phyloP scores from a whole-genome alignment of 2,797 vertebrate genomes.

The Oryzias sinensis region DNA sequence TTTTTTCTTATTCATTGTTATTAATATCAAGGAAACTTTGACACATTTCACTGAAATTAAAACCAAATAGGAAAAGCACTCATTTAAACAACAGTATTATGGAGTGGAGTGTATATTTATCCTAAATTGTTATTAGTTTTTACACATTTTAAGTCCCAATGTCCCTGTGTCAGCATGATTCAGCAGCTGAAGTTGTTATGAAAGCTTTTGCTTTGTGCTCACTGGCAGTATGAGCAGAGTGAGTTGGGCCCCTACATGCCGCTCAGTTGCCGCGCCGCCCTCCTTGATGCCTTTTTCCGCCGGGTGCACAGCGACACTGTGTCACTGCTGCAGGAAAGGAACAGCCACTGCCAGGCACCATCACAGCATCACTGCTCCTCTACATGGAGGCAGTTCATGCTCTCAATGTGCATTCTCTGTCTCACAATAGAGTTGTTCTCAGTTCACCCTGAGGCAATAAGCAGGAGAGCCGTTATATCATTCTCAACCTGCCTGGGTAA shows the following conservation, averaged over 20 bases:
- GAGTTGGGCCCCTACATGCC: slow-evolving; percentile 30
- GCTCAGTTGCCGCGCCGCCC: slow-evolving; percentile 20
- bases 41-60: no score
- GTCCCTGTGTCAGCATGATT: background rate
- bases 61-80: no score
- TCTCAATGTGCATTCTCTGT: slow-evolving; percentile 3
- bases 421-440: slow-evolving; percentile 17
- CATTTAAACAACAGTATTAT: no score
- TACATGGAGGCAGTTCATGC: slow-evolving; percentile 18
- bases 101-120: no score
- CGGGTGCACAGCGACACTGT: slow-evolving; percentile 38
- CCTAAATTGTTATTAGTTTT: no score
- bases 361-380: slow-evolving; percentile 18
- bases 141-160: background rate
- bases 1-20: no score
- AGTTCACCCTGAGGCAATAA: slow-evolving; percentile 9
- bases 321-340: slow-evolving; percentile 37
- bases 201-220: slow-evolving; percentile 23
- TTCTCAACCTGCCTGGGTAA: background rate
- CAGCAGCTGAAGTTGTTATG: background rate
- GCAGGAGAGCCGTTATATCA: slow-evolving; percentile 4
- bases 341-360: slow-evolving; percentile 23
- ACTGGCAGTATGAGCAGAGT: slow-evolving; percentile 32
- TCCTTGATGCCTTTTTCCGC: slow-evolving; percentile 31
- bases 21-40: no score